Evolutionary conservation across 2,797 vertebrate species (phyloP).

Genomic region (Glyptemys insculpta): DNA sequence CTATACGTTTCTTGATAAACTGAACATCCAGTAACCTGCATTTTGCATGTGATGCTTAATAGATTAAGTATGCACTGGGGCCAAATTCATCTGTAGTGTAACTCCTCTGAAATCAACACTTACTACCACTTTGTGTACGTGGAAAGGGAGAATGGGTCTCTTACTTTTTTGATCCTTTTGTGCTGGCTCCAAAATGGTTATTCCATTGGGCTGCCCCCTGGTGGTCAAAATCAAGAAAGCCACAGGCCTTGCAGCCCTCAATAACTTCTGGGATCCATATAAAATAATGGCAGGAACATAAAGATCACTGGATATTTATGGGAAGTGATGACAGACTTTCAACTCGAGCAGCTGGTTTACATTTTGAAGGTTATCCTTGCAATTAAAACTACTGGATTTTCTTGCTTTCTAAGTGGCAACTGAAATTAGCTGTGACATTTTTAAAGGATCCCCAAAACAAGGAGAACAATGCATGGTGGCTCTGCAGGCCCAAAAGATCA

Average conservation of each 20-base stretch:
- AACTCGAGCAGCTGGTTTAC: background rate
- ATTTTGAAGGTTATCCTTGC: background rate
- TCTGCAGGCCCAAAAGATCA: background rate
- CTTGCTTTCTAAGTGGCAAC: background rate
- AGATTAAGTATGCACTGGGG: background rate
- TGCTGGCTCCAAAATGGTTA: background rate
- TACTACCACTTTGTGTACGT: background rate
- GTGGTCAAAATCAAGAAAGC: background rate
- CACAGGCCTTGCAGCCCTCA: background rate
- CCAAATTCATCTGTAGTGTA: rapidly evolving
- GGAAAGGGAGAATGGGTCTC: background rate
- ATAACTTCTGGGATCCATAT: background rate
- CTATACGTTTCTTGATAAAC: background rate
- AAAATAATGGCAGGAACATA: background rate
- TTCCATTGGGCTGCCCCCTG: background rate
- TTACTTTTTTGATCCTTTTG: background rate
- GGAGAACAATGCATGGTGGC: background rate
- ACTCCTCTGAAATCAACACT: background rate
- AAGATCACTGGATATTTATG: background rate
- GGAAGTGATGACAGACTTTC: background rate
- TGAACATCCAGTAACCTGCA: background rate
- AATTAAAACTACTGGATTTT: background rate
- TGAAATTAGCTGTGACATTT: background rate
- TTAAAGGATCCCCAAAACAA: background rate
- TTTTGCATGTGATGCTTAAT: background rate